Conservation (phyloP, 2,797 vertebrate genomes). For the Peromyscus melanophrys region DNA sequence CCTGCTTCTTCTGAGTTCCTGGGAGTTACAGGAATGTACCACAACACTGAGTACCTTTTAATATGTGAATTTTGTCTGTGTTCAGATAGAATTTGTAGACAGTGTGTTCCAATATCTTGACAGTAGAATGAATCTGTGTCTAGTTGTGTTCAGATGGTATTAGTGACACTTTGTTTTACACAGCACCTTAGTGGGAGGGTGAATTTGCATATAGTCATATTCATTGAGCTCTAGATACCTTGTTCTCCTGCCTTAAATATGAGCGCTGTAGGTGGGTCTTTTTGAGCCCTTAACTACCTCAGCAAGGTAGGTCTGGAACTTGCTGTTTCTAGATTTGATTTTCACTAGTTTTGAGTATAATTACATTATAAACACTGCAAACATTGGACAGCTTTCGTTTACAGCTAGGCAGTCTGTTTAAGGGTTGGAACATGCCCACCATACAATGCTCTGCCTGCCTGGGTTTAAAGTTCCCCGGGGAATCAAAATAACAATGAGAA, state of each 20-base stretch:
- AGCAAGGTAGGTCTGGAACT: background rate
- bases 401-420: background rate
- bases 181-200: background rate
- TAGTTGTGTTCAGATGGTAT: background rate
- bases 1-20: too few relatives aligned
- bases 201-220: background rate
- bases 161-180: background rate
- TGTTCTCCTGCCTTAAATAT: background rate
- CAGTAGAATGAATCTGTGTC: background rate
- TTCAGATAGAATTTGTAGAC: slow-evolving; percentile 21
- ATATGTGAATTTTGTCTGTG: background rate
- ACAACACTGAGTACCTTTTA: background rate
- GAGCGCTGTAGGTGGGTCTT: background rate
- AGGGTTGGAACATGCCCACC: background rate
- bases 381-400: background rate
- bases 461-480: background rate
- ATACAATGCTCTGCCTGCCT: too few relatives aligned
- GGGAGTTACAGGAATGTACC: background rate
- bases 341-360: background rate
- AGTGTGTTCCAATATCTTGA: background rate
- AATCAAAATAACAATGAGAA: slow-evolving; percentile 8
- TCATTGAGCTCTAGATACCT: background rate
- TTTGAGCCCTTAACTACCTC: background rate
- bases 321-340: background rate
- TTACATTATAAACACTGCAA: background rate